Evolutionary conservation across 2,797 vertebrate genomes (phyloP).

Genomic region (Furcifer pardalis): DNA sequence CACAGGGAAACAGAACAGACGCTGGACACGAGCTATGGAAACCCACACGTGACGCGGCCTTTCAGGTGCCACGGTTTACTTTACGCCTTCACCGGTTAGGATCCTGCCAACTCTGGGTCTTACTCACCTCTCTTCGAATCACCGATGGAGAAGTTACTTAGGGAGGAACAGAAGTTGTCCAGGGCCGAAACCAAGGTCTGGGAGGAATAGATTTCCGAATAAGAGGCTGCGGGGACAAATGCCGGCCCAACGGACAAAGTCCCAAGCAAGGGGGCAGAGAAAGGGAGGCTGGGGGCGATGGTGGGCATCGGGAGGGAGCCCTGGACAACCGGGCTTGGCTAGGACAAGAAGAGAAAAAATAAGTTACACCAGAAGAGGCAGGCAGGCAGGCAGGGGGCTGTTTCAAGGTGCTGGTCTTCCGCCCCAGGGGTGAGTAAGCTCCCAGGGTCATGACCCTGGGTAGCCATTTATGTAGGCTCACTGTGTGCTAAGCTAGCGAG

Average conservation of each 20-base stretch:
- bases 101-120: not conserved
- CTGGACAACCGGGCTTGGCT: slow-evolving; percentile 69
- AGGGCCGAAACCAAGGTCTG: slow-evolving; percentile 80
- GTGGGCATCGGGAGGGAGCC: slow-evolving; percentile 77
- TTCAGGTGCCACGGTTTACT: no score
- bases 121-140: slow-evolving; percentile 89
- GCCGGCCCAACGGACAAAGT: slow-evolving; percentile 75
- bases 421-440: no score
- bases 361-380: no score
- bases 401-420: no score
- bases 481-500: no score
- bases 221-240: slow-evolving; percentile 70
- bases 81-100: no score
- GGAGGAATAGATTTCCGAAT: slow-evolving; percentile 75
- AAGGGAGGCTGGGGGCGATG: slow-evolving; percentile 77
- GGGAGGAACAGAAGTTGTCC: slow-evolving; percentile 82
- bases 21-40: no score
- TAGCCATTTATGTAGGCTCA: no score
- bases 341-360: not conserved
- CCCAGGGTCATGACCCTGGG: no score
- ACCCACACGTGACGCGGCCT: no score
- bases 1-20: no score
- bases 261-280: slow-evolving; percentile 82
- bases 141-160: slow-evolving; percentile 86
- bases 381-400: not conserved